Base-by-base conservation (phyloP, 2,888 invertebrate species). In the Drosophila suboccidentalis region DNA sequence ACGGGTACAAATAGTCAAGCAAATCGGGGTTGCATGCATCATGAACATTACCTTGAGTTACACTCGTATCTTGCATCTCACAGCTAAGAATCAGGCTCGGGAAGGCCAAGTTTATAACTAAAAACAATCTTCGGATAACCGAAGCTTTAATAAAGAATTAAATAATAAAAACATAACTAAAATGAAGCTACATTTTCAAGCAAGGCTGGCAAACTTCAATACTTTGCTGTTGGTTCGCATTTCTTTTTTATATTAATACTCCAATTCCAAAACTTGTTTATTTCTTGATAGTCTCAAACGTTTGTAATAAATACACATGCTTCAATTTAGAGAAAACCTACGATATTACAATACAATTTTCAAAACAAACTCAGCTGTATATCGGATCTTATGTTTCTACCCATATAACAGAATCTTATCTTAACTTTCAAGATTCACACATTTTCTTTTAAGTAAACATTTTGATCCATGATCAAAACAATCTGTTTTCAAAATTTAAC, bases 1-100 rank as follows among this genome's bases (percentile, higher is more conserved):
- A 59, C 49, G 15, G n/a, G 34, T 60, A 59, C 44, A 43, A 46
- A 53, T 17, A 50, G 15, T 22, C 11, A 58, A 55, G 39, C 61
- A 34, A 38, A 44, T 26, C 17, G 17, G 2, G 2, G 1, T 58
- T 43, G 26, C 72, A 75, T 69, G 75, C 76, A 39, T 43, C 22
- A 32, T 22, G 29, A 32, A 70, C 62, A 61, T 75, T 75, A 77
- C 78, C 74, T 75, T 64, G 46, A n/a, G 34, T 17, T 34, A 50
- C n/a, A 61, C 51, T 34, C 32, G 54, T 26, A 71, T n/a, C 55
- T 22, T 43, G 53, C 53, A n/a, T 34, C 29, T 34, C 19, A 71
- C 67, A 77, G 78, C 81, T 71, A 26, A 57, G 71, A 79, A 55
- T 36, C 11, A 49, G 41, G 41, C 41, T 32, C 6, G 34, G 32